Evolutionary conservation across 2,113 vertebrate genomes (phyloP), one percentile per base, ranked within the genome.

Genomic region (Phodopus roborovskii): DNA sequence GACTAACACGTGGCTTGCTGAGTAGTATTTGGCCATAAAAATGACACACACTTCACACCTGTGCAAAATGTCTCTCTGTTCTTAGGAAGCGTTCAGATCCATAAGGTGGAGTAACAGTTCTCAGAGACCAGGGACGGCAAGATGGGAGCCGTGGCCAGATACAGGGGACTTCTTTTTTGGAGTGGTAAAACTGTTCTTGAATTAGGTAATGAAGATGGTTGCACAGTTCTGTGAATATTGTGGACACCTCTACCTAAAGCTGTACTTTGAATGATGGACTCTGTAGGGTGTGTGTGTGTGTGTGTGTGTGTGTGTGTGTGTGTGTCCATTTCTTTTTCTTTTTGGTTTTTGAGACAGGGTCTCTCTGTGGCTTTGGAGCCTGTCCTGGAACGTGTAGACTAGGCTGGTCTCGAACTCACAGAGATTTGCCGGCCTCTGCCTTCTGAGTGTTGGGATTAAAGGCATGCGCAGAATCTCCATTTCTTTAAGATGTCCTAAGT

Each of bases 11-110:
- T n/a, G 58, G 45, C 4, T 4, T 30, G n/a, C 11, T 30, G 30
- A 70, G 30, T 6, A 33, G 48, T 68, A 11, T 58, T 48, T 60
- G 78, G 48, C 48, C 4, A 16, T 4, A 1, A 75, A 88, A 64
- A 64, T 36, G 58, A 11, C 3, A 45, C 0, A 73, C 1, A 9
- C 7, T 0, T 56, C 8, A 71, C 13, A 4, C 26, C 17, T 62
- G 20, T 5, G 0, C 16, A 1, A 0, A 7, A 3, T 42, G 0
- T 4, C 16, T 13, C 11, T 28, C 53, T 10, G 1, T 11, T 24
- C 13, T 26, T 6, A 26, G 1, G 33, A 36, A 11, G 0, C 0
- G 19, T 5, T 17, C 50, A 7, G 20, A 26, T 19, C 26, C 19
- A 2, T 1, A 5, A 39, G n/a, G 22, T 7, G 1, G 56, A 2